phyloP scores from a whole-genome alignment of 2,888 invertebrate species.

The Drosophila yooni region DNA sequence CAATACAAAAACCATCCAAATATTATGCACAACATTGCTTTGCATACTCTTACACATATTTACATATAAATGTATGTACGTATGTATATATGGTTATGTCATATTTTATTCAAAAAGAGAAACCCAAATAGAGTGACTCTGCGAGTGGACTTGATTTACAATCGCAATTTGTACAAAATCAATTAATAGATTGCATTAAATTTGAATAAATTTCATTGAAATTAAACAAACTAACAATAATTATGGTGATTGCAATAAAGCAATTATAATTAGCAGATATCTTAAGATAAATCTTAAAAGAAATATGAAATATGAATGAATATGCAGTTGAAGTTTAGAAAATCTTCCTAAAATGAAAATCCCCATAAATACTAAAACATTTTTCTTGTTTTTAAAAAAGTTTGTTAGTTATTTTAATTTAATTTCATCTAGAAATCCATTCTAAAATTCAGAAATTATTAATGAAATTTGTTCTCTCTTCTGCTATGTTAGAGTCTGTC shows the following conservation, averaged over 20 bases:
- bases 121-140: neutral
- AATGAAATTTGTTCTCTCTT: no score
- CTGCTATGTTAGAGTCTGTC: no score
- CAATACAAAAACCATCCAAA: slow-evolving; percentile 13
- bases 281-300: neutral
- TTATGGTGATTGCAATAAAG: neutral
- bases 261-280: neutral
- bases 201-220: neutral
- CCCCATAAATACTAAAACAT: no score
- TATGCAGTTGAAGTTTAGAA: no score
- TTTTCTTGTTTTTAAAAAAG: no score
- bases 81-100: neutral
- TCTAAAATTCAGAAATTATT: no score
- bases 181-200: neutral
- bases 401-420: no score
- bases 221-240: neutral
- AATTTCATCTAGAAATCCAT: no score
- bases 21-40: slow-evolving; percentile 13
- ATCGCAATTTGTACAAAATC: neutral
- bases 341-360: no score
- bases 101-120: neutral
- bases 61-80: no score
- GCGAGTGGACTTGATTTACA: neutral
- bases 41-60: neutral
- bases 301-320: no score